Percentiles rank a stretch among this genome's conserved stretches.
These are phyloP conservation scores for Calyptommatus sinebrachiatus DNA, from an alignment of 2,113 vertebrate species.

Conservation along the genomic window DNA sequence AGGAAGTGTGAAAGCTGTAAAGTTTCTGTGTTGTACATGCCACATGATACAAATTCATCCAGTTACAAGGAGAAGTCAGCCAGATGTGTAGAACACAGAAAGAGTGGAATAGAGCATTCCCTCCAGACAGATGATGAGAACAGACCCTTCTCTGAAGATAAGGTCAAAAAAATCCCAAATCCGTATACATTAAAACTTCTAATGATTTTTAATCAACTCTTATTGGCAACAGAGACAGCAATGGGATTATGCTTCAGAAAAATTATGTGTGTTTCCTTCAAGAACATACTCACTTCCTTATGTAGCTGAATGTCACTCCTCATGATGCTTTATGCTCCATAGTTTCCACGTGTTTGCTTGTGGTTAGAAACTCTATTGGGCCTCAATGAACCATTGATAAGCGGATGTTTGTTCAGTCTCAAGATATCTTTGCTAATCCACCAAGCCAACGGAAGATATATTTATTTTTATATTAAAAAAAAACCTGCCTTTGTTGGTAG, in stretches of 20 bases:
- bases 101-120: too few species aligned
- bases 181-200: not conserved
- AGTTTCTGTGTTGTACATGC: too few species aligned
- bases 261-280: constrained; percentile 12
- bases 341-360: constrained; percentile 29
- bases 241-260: constrained; percentile 19
- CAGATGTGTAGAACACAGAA: too few species aligned
- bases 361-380: constrained; percentile 40
- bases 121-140: too few species aligned
- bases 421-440: constrained; percentile 41
- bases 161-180: not conserved
- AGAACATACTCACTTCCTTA: not conserved
- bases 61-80: too few species aligned
- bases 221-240: not conserved
- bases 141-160: too few species aligned
- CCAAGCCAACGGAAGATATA: constrained; percentile 29
- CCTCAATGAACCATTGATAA: constrained; percentile 43
- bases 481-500: constrained; percentile 5
- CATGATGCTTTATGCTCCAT: not conserved
- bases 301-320: not conserved
- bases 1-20: too few species aligned
- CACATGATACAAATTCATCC: too few species aligned
- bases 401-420: constrained; percentile 37
- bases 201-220: not conserved
- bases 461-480: constrained; percentile 4